Evolutionary conservation across 2,113 vertebrate genomes (phyloP), one percentile per base, ranked within the genome.

Genomic region (Perca fluviatilis): DNA sequence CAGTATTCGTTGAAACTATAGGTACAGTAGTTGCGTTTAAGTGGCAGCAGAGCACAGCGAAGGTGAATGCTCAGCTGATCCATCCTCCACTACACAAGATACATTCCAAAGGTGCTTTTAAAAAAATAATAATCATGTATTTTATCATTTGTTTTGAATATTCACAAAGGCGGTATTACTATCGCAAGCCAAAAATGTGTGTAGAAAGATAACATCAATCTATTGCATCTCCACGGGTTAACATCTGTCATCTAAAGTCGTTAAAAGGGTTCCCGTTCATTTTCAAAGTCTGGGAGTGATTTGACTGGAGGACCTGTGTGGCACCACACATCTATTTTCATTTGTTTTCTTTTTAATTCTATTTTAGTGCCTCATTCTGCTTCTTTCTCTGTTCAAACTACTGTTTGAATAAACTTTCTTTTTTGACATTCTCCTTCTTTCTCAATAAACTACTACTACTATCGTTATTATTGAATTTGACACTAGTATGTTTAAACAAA

Each of bases 31-130:
- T 46, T 3, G 0, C 18, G 33, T 62, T 54, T 16, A 23, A 57
- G 80, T 25, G 57, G 71, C 72, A 69, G 49, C 33, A 62, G 14
- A 62, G 70, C 16, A 40, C 60, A 57, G 60, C 30, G 7, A 23
- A 64, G 58, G 33, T 47, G 68, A 33, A 33, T 23, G 46, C 6
- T 15, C 18, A 6, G 10, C 10, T 11, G 21, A 65, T 33, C 9
- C 51, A 15, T 12, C 18, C 36, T 47, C 1, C 9, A 14, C 8
- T 25, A 23, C 14, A 6, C 1, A 5, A n/a, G 7, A 36, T 54
- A 4, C 2, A 61, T 19, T 3, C 18, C 16, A n/a, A 43, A 18
- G 58, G 1, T 13, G 21, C 14, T 46, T 21, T 30, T 27, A 27
- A 27, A 36, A 36, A 63, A 33, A 67, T 30, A 50, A 19, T 1